Conservation (phyloP, 2,888 invertebrate genomes). For the Brenthis ino region DNA sequence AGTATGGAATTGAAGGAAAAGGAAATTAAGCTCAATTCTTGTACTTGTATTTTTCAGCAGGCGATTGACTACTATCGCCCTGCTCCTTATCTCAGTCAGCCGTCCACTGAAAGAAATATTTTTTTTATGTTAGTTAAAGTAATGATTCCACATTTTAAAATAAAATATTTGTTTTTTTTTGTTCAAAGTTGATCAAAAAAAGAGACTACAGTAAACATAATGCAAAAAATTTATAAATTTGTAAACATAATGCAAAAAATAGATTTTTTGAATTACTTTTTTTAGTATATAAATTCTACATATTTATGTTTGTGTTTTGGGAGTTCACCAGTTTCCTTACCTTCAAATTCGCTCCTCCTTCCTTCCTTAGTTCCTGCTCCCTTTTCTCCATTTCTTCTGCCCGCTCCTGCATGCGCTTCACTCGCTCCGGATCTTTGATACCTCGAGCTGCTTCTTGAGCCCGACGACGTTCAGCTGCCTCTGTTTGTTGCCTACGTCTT, state of each 20-base stretch:
- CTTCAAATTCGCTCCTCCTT: conserved; percentile 68
- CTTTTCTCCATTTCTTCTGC: conserved; percentile 81
- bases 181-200: too few species aligned
- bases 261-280: too few species aligned
- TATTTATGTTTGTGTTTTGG: too few species aligned
- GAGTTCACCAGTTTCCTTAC: conserved; percentile 43
- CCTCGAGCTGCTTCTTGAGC: conserved; percentile 84
- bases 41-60: conserved; percentile 58
- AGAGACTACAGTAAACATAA: too few species aligned
- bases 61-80: conserved; percentile 47
- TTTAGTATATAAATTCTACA: too few species aligned
- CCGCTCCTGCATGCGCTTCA: conserved; percentile 83
- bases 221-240: too few species aligned
- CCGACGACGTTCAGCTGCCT: conserved; percentile 86
- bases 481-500: conserved; percentile 84
- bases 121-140: not conserved
- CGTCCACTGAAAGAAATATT: conserved; percentile 58
- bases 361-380: conserved; percentile 74
- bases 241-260: too few species aligned
- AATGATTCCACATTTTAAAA: too few species aligned
- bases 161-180: too few species aligned
- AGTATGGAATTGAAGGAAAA: not conserved
- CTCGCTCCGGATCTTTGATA: conserved; percentile 84
- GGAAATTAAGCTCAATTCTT: conserved; percentile 50
- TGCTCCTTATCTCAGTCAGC: conserved; percentile 62